Evolutionary conservation across 2,797 vertebrate species (phyloP).

Genomic region (Anniella stebbinsi): DNA sequence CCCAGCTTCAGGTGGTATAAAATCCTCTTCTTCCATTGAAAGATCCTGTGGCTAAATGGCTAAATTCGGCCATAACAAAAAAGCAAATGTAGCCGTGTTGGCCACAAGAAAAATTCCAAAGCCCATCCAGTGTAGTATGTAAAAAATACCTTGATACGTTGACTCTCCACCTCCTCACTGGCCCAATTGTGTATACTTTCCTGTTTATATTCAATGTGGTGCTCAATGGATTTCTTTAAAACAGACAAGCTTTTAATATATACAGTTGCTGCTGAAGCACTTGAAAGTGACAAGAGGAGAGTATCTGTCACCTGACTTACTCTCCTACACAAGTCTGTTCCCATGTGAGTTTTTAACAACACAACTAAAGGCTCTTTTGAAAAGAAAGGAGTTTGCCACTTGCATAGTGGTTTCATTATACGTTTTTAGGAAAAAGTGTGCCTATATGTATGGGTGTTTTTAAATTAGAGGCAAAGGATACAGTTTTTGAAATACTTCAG

Average conservation of each 20-base stretch:
- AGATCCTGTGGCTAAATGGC: no score
- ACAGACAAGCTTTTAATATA: conserved; percentile 78
- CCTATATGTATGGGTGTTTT: conserved; percentile 6
- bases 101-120: no score
- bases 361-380: conserved; percentile 25
- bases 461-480: conserved; percentile 19
- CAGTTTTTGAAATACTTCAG: conserved; percentile 63
- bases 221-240: conserved; percentile 64
- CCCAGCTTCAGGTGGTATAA: no score
- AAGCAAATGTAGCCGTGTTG: no score
- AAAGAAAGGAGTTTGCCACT: conserved; percentile 30
- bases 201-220: conserved; percentile 81
- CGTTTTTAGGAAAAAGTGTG: conserved; percentile 50
- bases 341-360: conserved; percentile 35
- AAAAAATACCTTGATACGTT: conserved; percentile 66
- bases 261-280: conserved; percentile 65
- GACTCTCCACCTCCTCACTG: conserved; percentile 11
- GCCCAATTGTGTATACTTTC: conserved; percentile 74
- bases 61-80: no score
- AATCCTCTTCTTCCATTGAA: no score
- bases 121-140: not conserved
- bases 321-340: conserved; percentile 10
- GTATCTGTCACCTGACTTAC: conserved; percentile 49
- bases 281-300: conserved; percentile 50
- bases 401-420: conserved; percentile 29